Base-by-base conservation (phyloP, 2,888 invertebrate species). In the Tipula confusa region DNA sequence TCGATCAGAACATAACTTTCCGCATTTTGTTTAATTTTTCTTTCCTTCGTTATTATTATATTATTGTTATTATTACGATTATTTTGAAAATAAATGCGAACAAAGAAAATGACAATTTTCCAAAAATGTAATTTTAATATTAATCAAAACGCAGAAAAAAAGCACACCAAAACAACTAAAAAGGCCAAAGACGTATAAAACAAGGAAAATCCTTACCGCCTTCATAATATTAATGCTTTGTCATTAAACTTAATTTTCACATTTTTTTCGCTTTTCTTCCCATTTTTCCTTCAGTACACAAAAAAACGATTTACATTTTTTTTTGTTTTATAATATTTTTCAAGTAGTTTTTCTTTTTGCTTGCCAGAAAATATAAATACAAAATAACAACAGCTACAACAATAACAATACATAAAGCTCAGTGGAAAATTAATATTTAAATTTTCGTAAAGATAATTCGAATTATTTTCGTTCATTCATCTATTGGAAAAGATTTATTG, bases 71-170 rank as follows among this genome's bases (percentile, higher is more conserved):
- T 43, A 43, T 43, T 43, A 43, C 15, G 13, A 43, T 43, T 43
- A 7, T 31, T 31, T 31, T n/a, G 43, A 43, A 43, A 43, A 43
- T 64, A 64, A 64, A 64, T 64, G 64, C 2, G 64, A 64, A n/a
- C 64, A 64, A 64, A 24, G 18, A 64, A 64, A 64, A 64, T 64
- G 64, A 64, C 64, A 64, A 64, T 64, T 64, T 64, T 64, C 64
- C 64, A 64, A 64, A 64, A 64, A 64, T 64, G 24, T 64, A 64
- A 64, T 64, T 64, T 64, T 64, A 64, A 64, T 64, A 64, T 64
- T 64, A 64, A 64, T 64, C 64, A 64, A 64, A 64, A 64, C 43
- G 18, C n/a, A 43, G 15, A 1, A 43, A 15, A 43, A 18, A 43
- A 43, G 15, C 43, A n/a, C 24, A 64, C 11, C 64, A 64, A 64